Evolutionary conservation across 1,140 invertebrate genomes (phyloP), one percentile per base, ranked within the genome.

Genomic region (Halyomorpha halys): DNA sequence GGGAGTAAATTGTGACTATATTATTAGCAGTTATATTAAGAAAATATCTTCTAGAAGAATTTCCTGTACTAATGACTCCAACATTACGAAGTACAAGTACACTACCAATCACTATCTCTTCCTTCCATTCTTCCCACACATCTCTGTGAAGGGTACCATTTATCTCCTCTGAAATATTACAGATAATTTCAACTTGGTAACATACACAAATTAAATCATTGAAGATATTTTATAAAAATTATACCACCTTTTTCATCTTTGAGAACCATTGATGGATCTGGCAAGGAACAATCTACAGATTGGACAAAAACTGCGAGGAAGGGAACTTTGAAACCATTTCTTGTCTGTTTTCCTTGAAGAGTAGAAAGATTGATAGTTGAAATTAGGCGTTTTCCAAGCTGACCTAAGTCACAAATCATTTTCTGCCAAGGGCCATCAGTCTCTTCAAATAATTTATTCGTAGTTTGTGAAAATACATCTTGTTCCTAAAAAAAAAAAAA

Each of bases 1-100:
- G 53, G 16, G 67, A 27, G 51, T 68, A 70, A 30, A 70, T 67
- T 15, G 66, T 62, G 30, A 59, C 66, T 6, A 70, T 34, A 51
- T 68, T 70, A 23, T 68, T 70, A 23, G 61, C 56, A 54, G 67
- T 70, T 30, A 70, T 70, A 60, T 70, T 70, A 18, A 70, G 59
- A 45, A 67, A 68, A 59, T 68, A 67, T 64, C 66, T 64, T 14
- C 65, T 61, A n/a, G 64, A 61, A 34, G 67, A 66, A 34, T 21
- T 39, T 16, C 69, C 69, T 9, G 68, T 63, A 47, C 62, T 68
- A 15, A 68, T 34, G 14, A 70, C 64, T 14, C 69, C 69, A 23
- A 70, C 68, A 44, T 69, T 67, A 14, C 66, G 62, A 13, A 71
- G 54, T 16, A 69, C 69, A 16, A 71, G 27, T 2, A 68, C 70